Evolutionary conservation across 2,797 vertebrate genomes (phyloP), one percentile per base, ranked within the genome.

Genomic region (Mus spretus): DNA sequence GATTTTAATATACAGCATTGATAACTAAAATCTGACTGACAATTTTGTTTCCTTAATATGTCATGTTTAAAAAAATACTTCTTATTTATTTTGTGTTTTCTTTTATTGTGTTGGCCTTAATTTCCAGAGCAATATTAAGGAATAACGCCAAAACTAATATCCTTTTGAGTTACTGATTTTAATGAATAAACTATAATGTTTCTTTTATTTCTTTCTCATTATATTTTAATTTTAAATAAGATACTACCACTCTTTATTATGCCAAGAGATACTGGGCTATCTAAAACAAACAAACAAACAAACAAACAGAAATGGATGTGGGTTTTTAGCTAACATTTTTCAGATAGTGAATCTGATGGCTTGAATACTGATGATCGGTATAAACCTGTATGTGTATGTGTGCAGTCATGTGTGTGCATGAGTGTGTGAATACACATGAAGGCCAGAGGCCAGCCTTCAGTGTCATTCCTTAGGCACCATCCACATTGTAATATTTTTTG

Each of bases 71-170:
- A 63, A 26, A 65, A 22, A 65, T 13, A 65, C 26, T 72, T 37
- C 3, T 37, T 20, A 2, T 37, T 70, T 37, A 70, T 82, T 93
- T 94, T 89, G 82, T 72, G 28, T 40, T 70, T 70, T 89, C 37
- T 63, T 92, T 93, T 85, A 59, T 47, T 90, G 44, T 22, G 50
- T 87, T 92, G 44, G 22, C 14, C 34, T 92, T 85, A 92, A 90
- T 50, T 92, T 92, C 72, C 85, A 89, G 61, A 93, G 77, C 12
- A 88, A 88, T 94, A 90, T 92, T 95, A 90, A 96, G n/a, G 67
- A 95, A 92, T 77, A 92, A 44, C n/a, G 8, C 26, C 19, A 15
- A 89, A 34, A 78, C 24, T 26, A 93, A 31, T 31, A 83, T 74
- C 13, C 9, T 77, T 50, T 96, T 88, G 59, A 61, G 72, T 90